phyloP scores from a whole-genome alignment of 2,888 invertebrate species.

The Bellardia bayeri region DNA sequence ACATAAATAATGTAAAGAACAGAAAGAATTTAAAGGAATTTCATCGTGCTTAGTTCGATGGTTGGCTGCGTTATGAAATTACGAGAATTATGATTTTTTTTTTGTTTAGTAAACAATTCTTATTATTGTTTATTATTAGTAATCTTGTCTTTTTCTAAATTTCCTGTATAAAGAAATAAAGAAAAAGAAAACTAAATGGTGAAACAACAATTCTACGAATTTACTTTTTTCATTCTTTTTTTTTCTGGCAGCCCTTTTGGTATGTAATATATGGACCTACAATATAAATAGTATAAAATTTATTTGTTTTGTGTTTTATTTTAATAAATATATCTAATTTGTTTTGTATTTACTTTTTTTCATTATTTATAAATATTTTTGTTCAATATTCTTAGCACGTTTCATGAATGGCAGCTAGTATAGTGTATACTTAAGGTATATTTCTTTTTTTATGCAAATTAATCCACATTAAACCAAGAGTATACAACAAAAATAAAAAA shows the following conservation, averaged over 20 bases:
- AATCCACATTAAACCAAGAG: constrained; percentile 34
- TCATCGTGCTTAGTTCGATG: constrained; percentile 5
- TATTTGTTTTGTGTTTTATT: constrained; percentile 24
- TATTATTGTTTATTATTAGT: constrained; percentile 68
- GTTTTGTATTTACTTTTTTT: constrained; percentile 2
- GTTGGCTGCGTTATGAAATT: constrained; percentile 51
- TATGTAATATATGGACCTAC: constrained; percentile 6
- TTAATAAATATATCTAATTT: constrained; percentile 45
- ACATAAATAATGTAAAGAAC: constrained; percentile 37
- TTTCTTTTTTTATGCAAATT: constrained; percentile 63
- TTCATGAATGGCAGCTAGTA: constrained; percentile 39
- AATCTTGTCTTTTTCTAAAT: constrained; percentile 70
- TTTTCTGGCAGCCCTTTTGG: constrained; percentile 5
- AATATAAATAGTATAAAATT: constrained; percentile 7
- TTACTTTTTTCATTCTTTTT: not conserved
- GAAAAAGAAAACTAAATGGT: constrained; percentile 30
- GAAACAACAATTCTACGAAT: constrained; percentile 46
- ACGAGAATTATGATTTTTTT: constrained; percentile 56
- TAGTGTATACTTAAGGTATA: constrained; percentile 7
- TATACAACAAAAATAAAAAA: constrained; percentile 6
- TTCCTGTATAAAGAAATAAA: constrained; percentile 60
- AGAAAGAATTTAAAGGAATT: constrained; percentile 66
- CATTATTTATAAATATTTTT: constrained; percentile 38
- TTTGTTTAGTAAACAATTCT: constrained; percentile 52
- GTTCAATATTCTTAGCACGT: constrained; percentile 62